Evolutionary conservation across 2,888 invertebrate species (phyloP).

Genomic region (Melolontha melolontha): DNA sequence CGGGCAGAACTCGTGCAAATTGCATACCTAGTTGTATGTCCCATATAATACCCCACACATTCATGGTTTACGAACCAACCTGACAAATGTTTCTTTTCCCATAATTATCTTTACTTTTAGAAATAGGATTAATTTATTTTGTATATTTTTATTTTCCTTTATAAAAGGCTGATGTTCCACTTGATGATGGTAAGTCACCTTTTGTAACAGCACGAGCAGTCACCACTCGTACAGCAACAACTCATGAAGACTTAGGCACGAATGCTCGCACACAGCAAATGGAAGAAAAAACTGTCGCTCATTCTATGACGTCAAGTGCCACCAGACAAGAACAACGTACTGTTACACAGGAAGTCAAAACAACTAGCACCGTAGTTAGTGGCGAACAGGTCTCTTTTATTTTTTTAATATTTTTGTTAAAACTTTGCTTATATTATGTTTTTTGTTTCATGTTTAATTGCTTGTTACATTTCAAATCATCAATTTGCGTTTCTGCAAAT

Average conservation of each 20-base stretch:
- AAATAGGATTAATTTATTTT: too few relatives aligned
- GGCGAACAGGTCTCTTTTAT: slow-evolving; percentile 78
- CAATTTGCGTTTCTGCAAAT: too few relatives aligned
- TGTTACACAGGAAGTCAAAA: slow-evolving; percentile 91
- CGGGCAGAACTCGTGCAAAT: too few relatives aligned
- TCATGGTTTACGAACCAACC: neutral
- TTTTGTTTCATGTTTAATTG: neutral
- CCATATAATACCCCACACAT: too few relatives aligned
- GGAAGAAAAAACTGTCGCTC: slow-evolving; percentile 93
- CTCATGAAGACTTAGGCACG: slow-evolving; percentile 90
- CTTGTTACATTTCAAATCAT: slow-evolving; percentile 1
- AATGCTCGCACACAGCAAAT: slow-evolving; percentile 90
- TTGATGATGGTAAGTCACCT: slow-evolving; percentile 77
- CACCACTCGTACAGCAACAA: slow-evolving; percentile 89
- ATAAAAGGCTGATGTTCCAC: slow-evolving; percentile 72
- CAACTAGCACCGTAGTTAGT: slow-evolving; percentile 86
- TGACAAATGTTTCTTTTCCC: too few relatives aligned
- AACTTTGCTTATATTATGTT: neutral
- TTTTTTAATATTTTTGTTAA: slow-evolving; percentile 39
- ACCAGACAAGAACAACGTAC: slow-evolving; percentile 91
- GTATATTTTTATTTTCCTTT: slow-evolving; percentile 19
- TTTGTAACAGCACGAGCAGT: slow-evolving; percentile 91
- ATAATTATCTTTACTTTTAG: slow-evolving; percentile 5
- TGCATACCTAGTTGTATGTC: too few relatives aligned
- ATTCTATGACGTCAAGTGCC: slow-evolving; percentile 89